Conservation (phyloP, 1,140 invertebrate genomes). For the Heliconius himera region DNA sequence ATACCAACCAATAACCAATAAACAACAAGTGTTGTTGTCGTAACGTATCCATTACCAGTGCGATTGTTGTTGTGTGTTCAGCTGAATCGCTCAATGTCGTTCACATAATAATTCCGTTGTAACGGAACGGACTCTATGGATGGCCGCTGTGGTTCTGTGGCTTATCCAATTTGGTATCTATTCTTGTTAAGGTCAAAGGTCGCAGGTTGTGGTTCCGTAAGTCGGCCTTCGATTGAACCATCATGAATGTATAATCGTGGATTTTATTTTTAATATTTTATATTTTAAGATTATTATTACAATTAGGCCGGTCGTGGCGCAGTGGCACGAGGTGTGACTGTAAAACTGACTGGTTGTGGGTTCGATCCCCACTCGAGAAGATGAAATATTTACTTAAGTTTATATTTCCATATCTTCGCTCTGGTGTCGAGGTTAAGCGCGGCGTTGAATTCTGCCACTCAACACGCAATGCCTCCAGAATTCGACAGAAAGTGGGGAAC, state of each 20-base stretch:
- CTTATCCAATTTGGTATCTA: background rate
- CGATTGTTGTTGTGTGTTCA: constrained; percentile 36
- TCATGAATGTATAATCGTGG: background rate
- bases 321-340: no score
- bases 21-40: background rate
- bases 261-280: background rate
- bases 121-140: background rate
- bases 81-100: constrained; percentile 26
- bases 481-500: no score
- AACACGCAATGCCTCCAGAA: no score
- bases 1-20: background rate
- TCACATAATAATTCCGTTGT: background rate
- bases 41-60: background rate
- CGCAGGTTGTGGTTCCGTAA: background rate
- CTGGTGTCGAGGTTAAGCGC: no score
- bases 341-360: no score
- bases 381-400: no score
- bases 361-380: no score
- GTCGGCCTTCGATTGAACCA: background rate
- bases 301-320: no score
- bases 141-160: background rate
- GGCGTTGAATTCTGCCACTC: no score
- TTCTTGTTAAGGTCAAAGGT: background rate
- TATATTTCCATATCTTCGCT: no score
- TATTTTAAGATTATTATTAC: no score